Base-by-base conservation (phyloP, 2,113 vertebrate genomes). In the Prietella phreatophila region DNA sequence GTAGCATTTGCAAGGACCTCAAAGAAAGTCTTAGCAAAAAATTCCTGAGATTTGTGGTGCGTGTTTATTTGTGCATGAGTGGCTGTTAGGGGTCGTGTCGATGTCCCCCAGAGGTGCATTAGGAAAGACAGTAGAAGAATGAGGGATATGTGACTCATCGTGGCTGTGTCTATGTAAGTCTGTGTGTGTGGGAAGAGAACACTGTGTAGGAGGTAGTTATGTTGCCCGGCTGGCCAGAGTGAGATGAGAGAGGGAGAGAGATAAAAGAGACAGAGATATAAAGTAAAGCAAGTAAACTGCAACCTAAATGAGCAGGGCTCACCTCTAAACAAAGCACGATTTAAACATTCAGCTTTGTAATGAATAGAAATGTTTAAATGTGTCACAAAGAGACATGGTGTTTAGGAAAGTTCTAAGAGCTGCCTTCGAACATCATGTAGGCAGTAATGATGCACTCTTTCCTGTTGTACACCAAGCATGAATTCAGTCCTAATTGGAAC, bases 81-180 rank as follows among this genome's bases (percentile, higher is more conserved):
- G 9, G 82, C 55, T 88, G 73, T 87, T 83, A 85, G 88, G 91
- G 92, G 87, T 82, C 88, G 91, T 90, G 89, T 92, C 86, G 87
- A 91, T 86, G 91, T 94, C 94, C 92, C 91, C 93, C 92, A 88
- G 91, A 93, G 89, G 92, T 90, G 90, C 88, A 89, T 90, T 79
- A 87, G 93, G 92, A 94, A 95, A 93, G 94, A 94, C 93, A 93
- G 93, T 93, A 93, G 92, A 93, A 94, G 92, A 94, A 93, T 94
- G 93, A 93, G 93, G 92, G 92, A 91, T 86, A 93, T 94, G 93
- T 95, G 95, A 95, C 92, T 95, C 95, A 95, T 94, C 92, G 89
- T 90, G 90, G 91, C 86, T 89, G 88, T 90, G 90, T 89, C 81
- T 89, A 84, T 89, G 87, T 89, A 88, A 87, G 90, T 87, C 79